Base-by-base conservation (phyloP, 2,797 vertebrate species). In the Eulemur rubriventer region DNA sequence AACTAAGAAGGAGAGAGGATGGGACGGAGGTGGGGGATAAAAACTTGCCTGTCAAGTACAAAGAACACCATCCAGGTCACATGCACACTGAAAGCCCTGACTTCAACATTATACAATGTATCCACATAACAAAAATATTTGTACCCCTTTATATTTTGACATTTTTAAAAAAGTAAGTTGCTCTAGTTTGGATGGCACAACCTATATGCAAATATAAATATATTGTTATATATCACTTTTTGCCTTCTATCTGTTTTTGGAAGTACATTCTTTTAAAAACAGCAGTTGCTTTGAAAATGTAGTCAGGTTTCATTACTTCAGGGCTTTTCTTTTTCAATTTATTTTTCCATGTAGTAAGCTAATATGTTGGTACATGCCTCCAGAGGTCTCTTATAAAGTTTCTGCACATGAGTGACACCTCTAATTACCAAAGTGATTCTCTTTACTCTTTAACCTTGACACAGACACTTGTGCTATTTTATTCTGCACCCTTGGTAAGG, bases 291-390 rank as follows among this genome's bases (percentile, higher is more conserved):
- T 91, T 86, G 20, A 93, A 79, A 70, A 89, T 59, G 89, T 1
- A 69, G 41, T 67, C n/a, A 82, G 38, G 26, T 35, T 88, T 72
- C 13, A n/a, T 72, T 24, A 72, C 70, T 83, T 48, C 28, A 85
- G 75, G 59, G 46, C n/a, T 87, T 97, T 96, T 38, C 33, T 84
- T 92, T 87, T 88, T 73, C 81, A 61, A 81, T 92, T 92, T 90
- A 83, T 79, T 90, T 89, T 96, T 90, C 67, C 26, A 67, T 35
- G 55, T 95, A 38, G 81, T 82, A 87, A 90, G 38, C 67, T 93
- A 78, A 55, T 88, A 63, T 41, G 7, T 41, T 63, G 55, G 43
- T 52, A 7, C 14, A 46, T 35, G 33, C 12, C 72, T 67, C 73
- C 24, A 78, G 61, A 93, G 65, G 67, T 57, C 50, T 85, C 59